Evolutionary conservation across 1,140 invertebrate species (phyloP).

Genomic region (Neodiprion fabricii): DNA sequence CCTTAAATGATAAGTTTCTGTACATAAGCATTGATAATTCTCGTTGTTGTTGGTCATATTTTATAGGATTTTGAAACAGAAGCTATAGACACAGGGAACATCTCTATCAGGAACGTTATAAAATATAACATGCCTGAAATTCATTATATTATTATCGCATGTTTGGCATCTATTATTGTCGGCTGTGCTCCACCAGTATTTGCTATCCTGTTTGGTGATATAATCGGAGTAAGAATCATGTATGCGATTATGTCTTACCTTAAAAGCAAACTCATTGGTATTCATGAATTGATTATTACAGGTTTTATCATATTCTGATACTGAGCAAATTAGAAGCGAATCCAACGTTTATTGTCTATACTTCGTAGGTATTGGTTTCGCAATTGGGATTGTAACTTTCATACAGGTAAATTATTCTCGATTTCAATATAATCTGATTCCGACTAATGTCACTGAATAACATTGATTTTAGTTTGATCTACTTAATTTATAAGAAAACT

Average conservation of each 20-base stretch:
- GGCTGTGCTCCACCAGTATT: slow-evolving; percentile 79
- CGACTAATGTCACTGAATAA: too few species aligned
- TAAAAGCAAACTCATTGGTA: too few species aligned
- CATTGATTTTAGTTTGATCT: too few species aligned
- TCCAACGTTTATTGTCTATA: slow-evolving; percentile 67
- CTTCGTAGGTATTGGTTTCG: slow-evolving; percentile 72
- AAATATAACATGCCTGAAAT: slow-evolving; percentile 77
- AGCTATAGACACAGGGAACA: slow-evolving; percentile 22
- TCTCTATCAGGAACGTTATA: slow-evolving; percentile 65
- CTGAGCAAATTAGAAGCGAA: slow-evolving; percentile 61
- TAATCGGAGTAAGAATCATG: slow-evolving; percentile 69
- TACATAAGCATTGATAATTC: too few species aligned
- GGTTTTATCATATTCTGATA: slow-evolving; percentile 58
- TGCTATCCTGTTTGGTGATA: slow-evolving; percentile 80
- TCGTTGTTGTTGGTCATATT: too few species aligned
- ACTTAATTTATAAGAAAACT: too few species aligned
- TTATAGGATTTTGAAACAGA: not conserved
- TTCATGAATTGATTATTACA: slow-evolving; percentile 45
- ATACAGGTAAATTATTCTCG: slow-evolving; percentile 59
- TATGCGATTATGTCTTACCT: not conserved
- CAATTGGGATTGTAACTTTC: slow-evolving; percentile 70
- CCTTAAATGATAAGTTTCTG: too few species aligned
- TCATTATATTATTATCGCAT: slow-evolving; percentile 72
- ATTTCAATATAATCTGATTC: too few species aligned
- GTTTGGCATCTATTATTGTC: slow-evolving; percentile 70